Percentiles rank a stretch among this genome's conserved stretches.
phyloP scores from a whole-genome alignment of 2,888 invertebrate species.

The Synergus itoensis region DNA sequence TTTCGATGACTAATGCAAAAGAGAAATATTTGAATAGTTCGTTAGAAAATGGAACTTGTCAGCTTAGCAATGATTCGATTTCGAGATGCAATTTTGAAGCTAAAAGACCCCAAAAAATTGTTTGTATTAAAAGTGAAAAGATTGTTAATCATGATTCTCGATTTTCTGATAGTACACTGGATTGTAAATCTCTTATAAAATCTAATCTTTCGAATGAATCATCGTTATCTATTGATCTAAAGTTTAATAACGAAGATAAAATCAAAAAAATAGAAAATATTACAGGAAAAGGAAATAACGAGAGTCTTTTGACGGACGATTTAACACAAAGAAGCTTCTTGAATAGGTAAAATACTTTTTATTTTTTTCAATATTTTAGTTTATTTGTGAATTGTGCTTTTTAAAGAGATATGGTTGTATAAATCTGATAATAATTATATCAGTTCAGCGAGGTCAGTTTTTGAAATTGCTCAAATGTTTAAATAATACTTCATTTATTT shows the following conservation, averaged over 20 bases:
- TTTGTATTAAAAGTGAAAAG: constrained; percentile 10
- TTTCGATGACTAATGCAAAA: background rate
- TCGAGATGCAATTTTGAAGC: constrained; percentile 27
- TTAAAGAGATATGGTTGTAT: no score
- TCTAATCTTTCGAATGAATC: constrained; percentile 11
- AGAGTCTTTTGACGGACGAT: constrained; percentile 16
- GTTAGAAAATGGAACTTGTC: constrained; percentile 6
- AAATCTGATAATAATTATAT: no score
- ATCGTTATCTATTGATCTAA: background rate
- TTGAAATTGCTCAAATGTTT: no score
- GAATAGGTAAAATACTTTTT: constrained; percentile 10
- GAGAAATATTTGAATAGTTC: constrained; percentile 15
- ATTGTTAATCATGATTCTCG: constrained; percentile 18
- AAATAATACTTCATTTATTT: background rate
- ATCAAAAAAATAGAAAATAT: background rate
- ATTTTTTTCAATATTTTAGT: background rate
- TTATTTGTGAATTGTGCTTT: no score
- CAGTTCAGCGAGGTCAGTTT: no score
- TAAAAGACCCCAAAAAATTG: constrained; percentile 22
- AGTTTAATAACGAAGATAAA: background rate
- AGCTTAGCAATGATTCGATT: constrained; percentile 30
- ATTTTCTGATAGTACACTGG: background rate
- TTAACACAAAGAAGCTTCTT: constrained; percentile 13
- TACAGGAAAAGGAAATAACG: background rate
- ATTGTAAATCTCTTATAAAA: background rate